Conservation (phyloP, 2,113 vertebrate species). For the Protobothrops mucrosquamatus region DNA sequence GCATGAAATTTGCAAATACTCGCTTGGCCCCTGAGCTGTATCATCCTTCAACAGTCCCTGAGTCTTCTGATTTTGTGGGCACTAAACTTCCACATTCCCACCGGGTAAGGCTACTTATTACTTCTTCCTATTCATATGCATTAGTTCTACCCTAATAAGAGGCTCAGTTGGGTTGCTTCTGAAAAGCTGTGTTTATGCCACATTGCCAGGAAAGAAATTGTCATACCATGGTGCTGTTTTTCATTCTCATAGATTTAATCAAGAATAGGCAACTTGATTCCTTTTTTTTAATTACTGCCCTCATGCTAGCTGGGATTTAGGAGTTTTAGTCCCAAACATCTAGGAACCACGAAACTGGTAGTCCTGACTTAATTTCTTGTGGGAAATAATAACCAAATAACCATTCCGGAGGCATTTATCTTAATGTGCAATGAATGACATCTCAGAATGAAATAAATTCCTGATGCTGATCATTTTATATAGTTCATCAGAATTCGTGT, state of each 20-base stretch:
- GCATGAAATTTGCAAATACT: constrained; percentile 51
- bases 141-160: not conserved
- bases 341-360: not conserved
- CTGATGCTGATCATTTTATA: not conserved
- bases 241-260: not conserved
- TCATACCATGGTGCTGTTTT: not conserved
- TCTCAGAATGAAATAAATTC: not conserved
- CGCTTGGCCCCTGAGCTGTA: constrained; percentile 38
- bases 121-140: not conserved
- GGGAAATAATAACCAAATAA: not conserved
- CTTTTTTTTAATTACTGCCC: not conserved
- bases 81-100: constrained; percentile 40
- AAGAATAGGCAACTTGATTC: not conserved
- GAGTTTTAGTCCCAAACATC: not conserved
- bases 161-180: not conserved
- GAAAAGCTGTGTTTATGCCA: not conserved
- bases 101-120: constrained; percentile 31
- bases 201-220: not conserved
- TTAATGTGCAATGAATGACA: not conserved
- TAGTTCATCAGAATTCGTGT: not conserved
- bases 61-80: constrained; percentile 39
- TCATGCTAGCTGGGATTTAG: not conserved
- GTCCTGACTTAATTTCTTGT: not conserved
- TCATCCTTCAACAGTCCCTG: constrained; percentile 8
- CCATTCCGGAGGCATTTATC: not conserved